These are phyloP conservation scores for Drosophila paulistorum DNA, from an alignment of 1,140 invertebrate genomes.

Conservation along the genomic window DNA sequence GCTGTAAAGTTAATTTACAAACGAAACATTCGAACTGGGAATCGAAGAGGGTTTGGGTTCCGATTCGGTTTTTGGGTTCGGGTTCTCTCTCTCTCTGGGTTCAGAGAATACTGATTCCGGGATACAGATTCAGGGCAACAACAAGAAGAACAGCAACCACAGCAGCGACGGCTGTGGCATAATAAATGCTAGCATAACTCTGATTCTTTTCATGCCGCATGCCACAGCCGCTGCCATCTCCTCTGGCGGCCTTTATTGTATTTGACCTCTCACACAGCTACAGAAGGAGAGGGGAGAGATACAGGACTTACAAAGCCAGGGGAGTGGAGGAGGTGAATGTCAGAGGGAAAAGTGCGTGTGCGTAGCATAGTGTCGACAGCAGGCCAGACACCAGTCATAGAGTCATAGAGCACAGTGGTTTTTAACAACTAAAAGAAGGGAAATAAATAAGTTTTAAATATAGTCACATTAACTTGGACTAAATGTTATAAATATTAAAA, in stretches of 20 bases:
- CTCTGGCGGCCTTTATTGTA: slow-evolving; percentile 56
- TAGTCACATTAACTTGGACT: no score
- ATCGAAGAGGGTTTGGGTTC: slow-evolving; percentile 28
- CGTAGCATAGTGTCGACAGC: slow-evolving; percentile 67
- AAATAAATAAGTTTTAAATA: no score
- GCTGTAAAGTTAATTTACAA: slow-evolving; percentile 77
- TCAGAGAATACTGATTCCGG: slow-evolving; percentile 31
- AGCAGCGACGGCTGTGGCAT: slow-evolving; percentile 65
- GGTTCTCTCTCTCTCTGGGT: neutral
- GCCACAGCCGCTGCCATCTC: slow-evolving; percentile 23
- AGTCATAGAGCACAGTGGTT: slow-evolving; percentile 19
- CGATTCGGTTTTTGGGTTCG: slow-evolving; percentile 6
- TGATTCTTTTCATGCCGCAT: slow-evolving; percentile 56
- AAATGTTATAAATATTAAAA: no score
- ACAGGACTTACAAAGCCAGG: neutral
- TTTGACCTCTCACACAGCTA: slow-evolving; percentile 48
- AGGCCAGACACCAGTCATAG: slow-evolving; percentile 22
- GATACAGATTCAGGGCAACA: slow-evolving; percentile 22
- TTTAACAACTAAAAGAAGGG: neutral
- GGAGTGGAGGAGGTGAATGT: slow-evolving; percentile 1
- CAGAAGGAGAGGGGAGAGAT: neutral
- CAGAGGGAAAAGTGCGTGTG: slow-evolving; percentile 49
- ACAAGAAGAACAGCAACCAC: slow-evolving; percentile 32
- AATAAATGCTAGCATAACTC: slow-evolving; percentile 76
- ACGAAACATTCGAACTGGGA: slow-evolving; percentile 74